These are phyloP conservation scores for Adoxophyes honmai DNA, from an alignment of 1,140 invertebrate species.

Conservation along the genomic window DNA sequence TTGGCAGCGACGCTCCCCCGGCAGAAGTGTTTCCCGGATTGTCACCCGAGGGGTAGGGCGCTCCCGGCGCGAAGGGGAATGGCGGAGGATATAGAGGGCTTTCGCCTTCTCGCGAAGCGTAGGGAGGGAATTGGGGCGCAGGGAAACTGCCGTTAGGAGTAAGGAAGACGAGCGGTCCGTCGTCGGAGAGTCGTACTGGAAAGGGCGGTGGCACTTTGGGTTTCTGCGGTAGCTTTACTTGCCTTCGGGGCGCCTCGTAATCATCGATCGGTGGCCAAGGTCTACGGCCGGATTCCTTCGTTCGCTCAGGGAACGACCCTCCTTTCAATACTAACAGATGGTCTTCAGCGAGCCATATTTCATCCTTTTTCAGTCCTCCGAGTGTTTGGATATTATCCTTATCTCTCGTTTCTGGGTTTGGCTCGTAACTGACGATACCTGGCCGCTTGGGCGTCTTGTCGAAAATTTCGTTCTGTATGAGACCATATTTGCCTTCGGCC, in stretches of 20 bases:
- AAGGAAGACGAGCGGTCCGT: constrained; percentile 87
- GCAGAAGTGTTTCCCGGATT: constrained; percentile 79
- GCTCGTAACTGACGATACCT: constrained; percentile 87
- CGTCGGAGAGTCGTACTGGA: constrained; percentile 89
- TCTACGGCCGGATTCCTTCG: constrained; percentile 55
- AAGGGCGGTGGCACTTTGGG: constrained; percentile 91
- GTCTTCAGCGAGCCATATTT: constrained; percentile 94
- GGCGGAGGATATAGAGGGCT: constrained; percentile 74
- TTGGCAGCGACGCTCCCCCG: constrained; percentile 79
- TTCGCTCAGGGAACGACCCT: constrained; percentile 80
- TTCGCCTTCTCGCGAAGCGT: constrained; percentile 79
- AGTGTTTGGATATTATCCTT: constrained; percentile 87
- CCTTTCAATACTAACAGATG: constrained; percentile 90
- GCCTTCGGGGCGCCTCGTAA: constrained; percentile 87
- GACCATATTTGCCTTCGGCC: constrained; percentile 91
- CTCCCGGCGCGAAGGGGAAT: constrained; percentile 77
- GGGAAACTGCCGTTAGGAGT: constrained; percentile 79
- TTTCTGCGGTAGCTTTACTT: constrained; percentile 86
- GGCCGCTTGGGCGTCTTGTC: constrained; percentile 81
- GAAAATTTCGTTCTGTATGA: constrained; percentile 92
- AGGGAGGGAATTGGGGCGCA: constrained; percentile 69
- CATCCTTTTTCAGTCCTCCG: constrained; percentile 88
- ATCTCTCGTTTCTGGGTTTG: constrained; percentile 85
- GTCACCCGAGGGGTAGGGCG: constrained; percentile 71
- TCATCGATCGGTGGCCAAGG: constrained; percentile 89